phyloP scores from a whole-genome alignment of 2,113 vertebrate species.

The Tautogolabrus adspersus region DNA sequence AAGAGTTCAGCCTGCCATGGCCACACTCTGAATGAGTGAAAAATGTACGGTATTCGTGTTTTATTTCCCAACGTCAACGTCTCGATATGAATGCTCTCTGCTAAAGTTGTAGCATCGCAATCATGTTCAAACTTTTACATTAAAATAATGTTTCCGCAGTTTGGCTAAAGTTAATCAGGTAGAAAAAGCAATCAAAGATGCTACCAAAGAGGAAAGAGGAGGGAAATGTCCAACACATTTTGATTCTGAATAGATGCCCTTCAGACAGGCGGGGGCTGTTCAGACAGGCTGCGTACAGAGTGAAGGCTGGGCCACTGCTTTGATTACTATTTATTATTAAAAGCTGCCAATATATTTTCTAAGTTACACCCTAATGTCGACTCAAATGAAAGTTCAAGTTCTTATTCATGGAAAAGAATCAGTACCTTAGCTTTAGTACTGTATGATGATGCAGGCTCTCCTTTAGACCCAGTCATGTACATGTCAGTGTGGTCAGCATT shows the following conservation, averaged over 20 bases:
- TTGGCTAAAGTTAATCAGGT: not conserved
- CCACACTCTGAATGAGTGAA: no score
- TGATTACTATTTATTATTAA: conserved; percentile 27
- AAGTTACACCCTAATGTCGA: no score
- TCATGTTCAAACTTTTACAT: not conserved
- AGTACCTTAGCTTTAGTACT: no score
- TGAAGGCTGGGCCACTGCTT: conserved; percentile 1
- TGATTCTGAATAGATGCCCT: conserved; percentile 13
- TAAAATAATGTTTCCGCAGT: not conserved
- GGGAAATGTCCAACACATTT: conserved; percentile 11
- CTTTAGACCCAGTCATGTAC: no score
- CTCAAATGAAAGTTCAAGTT: no score
- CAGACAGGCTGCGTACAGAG: not conserved
- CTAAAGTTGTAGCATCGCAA: not conserved
- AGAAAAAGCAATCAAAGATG: not conserved
- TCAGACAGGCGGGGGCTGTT: conserved; percentile 2
- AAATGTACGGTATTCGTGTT: not conserved
- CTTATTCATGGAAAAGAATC: no score
- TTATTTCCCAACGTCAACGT: no score
- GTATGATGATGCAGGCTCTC: no score
- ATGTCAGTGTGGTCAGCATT: no score
- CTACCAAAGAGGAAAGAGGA: conserved; percentile 9
- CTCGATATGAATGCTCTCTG: no score
- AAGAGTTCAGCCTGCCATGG: no score
- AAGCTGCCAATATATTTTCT: conserved; percentile 15